These are phyloP conservation scores for Macrobrachium rosenbergii DNA, from an alignment of 1,140 invertebrate species.

Conservation along the genomic window DNA sequence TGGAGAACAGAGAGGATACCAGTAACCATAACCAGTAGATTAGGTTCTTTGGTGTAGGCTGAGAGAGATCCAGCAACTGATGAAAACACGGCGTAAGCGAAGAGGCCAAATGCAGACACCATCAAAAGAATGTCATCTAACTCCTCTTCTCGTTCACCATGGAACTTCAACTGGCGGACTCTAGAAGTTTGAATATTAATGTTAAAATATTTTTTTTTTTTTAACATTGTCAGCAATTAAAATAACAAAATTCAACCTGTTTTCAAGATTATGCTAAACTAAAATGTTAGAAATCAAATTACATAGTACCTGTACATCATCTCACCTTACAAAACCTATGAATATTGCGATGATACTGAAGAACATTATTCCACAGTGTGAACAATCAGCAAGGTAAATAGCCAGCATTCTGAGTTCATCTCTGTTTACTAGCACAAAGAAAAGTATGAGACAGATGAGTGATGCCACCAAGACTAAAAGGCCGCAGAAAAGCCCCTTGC, in stretches of 20 bases:
- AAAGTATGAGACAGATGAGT: slow-evolving; percentile 91
- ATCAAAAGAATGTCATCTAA: slow-evolving; percentile 88
- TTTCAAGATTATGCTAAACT: background rate
- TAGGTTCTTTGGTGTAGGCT: slow-evolving; percentile 86
- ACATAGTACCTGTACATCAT: background rate
- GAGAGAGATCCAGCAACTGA: slow-evolving; percentile 90
- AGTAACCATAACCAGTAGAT: slow-evolving; percentile 90
- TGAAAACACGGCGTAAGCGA: slow-evolving; percentile 92
- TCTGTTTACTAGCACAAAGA: slow-evolving; percentile 92
- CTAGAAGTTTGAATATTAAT: slow-evolving; percentile 73
- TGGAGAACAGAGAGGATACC: slow-evolving; percentile 87
- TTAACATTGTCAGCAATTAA: background rate
- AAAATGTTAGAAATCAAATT: too few species aligned
- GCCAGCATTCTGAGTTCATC: slow-evolving; percentile 76
- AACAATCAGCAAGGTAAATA: slow-evolving; percentile 90
- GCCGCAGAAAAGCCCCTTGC: slow-evolving; percentile 90
- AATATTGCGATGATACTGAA: slow-evolving; percentile 90
- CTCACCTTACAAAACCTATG: slow-evolving; percentile 87
- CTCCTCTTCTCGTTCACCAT: slow-evolving; percentile 84
- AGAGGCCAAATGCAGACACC: slow-evolving; percentile 91
- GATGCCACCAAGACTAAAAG: slow-evolving; percentile 90
- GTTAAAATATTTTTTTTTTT: background rate
- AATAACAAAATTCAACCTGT: background rate
- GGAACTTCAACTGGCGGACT: slow-evolving; percentile 89
- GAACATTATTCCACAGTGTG: slow-evolving; percentile 88